A percentile compares a stretch with the other conserved stretches of the same genome.
phyloP scores from a whole-genome alignment of 2,113 vertebrate species.

The Bos taurus region ARS-UCD2.0 NC_037338.1:40948001-40948500 shows the following conservation, averaged over 20 bases:
- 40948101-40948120: background rate
- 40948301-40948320: conserved; percentile 1
- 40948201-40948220: background rate
- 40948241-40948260: background rate
- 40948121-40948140: background rate
- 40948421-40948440: background rate
- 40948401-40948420: background rate
- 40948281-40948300: background rate
- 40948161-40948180: background rate
- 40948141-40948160: background rate
- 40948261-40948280: background rate
- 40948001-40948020: background rate
- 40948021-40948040: background rate
- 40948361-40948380: background rate
- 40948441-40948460: background rate
- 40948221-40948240: background rate
- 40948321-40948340: background rate
- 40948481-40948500: background rate
- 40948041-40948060: background rate
- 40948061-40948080: background rate
- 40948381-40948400: background rate
- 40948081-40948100: background rate
- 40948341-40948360: background rate
- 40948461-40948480: background rate
- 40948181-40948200: background rate